A percentile compares a stretch with the other conserved stretches of the same genome.
Evolutionary conservation across 1,140 invertebrate genomes (phyloP).

Genomic region (Tenebrio molitor): DNA sequence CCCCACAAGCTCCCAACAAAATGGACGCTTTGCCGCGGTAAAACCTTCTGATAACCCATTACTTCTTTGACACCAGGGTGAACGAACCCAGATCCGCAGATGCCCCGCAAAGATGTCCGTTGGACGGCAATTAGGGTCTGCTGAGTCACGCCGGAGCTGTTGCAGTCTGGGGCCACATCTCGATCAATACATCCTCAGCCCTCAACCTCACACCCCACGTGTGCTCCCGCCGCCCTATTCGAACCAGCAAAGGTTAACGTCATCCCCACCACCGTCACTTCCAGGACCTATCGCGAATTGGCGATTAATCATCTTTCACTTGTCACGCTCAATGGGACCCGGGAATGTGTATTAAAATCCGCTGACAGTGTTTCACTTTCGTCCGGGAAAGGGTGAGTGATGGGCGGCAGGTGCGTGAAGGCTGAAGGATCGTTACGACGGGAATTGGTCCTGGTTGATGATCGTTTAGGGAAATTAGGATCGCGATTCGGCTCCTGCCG

Average conservation of each 20-base stretch:
- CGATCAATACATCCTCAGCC: constrained; percentile 42
- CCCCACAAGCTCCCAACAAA: too few species aligned
- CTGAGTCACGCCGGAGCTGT: constrained; percentile 40
- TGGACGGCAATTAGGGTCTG: constrained; percentile 28
- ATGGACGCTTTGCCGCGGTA: background rate
- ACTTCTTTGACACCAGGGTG: background rate
- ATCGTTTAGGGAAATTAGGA: too few species aligned
- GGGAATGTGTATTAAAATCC: background rate
- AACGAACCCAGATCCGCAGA: background rate
- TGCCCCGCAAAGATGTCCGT: constrained; percentile 15
- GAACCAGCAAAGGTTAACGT: constrained; percentile 37
- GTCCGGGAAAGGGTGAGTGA: too few species aligned
- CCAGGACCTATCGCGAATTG: constrained; percentile 8
- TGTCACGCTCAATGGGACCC: background rate
- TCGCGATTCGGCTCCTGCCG: too few species aligned
- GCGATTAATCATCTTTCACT: constrained; percentile 16
- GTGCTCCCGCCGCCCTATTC: constrained; percentile 5
- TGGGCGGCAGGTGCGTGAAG: too few species aligned
- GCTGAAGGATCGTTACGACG: too few species aligned
- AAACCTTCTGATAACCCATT: too few species aligned
- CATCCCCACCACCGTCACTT: constrained; percentile 22
- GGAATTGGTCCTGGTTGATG: too few species aligned
- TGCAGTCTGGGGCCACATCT: constrained; percentile 40
- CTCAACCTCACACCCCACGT: constrained; percentile 38
- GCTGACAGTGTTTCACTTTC: constrained; percentile 3